Conservation (phyloP, 2,888 invertebrate species). For the Belgica antarctica region DNA sequence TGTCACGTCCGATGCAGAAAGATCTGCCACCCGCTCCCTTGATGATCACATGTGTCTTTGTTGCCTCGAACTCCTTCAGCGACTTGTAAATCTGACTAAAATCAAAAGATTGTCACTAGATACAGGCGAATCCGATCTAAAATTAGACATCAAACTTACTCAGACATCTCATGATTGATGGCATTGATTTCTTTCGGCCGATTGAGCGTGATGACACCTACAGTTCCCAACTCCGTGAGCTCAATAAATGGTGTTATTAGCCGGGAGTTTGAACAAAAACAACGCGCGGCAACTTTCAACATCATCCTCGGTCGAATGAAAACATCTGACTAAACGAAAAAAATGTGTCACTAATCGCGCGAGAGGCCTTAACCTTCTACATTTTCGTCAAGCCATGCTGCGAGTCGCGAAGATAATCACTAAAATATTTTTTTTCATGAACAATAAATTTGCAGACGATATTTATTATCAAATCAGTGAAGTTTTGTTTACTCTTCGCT, state of each 20-base stretch:
- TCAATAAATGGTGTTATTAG: background rate
- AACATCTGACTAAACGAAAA: constrained; percentile 10
- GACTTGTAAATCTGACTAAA: constrained; percentile 49
- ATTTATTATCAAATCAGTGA: too few species aligned
- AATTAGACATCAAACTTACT: constrained; percentile 55
- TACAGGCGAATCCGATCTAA: background rate
- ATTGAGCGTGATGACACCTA: constrained; percentile 69
- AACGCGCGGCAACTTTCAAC: background rate
- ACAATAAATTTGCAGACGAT: too few species aligned
- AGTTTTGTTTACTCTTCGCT: too few species aligned
- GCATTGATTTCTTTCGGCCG: constrained; percentile 75
- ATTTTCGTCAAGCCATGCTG: background rate
- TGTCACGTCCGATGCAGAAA: constrained; percentile 83
- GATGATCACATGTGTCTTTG: constrained; percentile 57
- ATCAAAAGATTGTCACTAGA: background rate
- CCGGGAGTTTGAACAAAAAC: background rate
- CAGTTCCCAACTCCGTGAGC: constrained; percentile 48
- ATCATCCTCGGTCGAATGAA: background rate
- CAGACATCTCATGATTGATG: constrained; percentile 72
- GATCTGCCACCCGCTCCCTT: constrained; percentile 68
- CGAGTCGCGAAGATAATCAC: background rate
- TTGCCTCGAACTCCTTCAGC: constrained; percentile 53
- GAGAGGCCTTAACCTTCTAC: constrained; percentile 8
- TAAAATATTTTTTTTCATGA: too few species aligned
- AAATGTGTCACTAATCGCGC: background rate